These are phyloP conservation scores for Acronicta psi DNA, from an alignment of 2,888 invertebrate species.

Conservation along the genomic window DNA sequence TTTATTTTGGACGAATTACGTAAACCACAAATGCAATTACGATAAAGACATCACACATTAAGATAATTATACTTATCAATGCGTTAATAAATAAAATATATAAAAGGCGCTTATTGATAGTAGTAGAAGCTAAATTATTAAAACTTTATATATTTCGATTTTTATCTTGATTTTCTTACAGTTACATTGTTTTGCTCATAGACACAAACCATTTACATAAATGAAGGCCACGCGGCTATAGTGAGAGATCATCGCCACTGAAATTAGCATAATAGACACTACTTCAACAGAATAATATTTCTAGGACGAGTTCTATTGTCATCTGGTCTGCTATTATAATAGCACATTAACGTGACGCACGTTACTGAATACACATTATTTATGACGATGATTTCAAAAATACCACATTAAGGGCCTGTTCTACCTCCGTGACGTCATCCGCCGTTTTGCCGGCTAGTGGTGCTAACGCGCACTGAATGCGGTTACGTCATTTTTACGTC, in stretches of 20 bases:
- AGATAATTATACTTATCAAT: conserved; percentile 11
- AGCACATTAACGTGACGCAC: conserved; percentile 19
- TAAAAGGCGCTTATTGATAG: conserved; percentile 11
- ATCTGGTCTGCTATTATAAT: conserved; percentile 22
- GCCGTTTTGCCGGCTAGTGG: too few species aligned
- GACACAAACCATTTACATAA: conserved; percentile 31
- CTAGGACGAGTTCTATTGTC: conserved; percentile 32
- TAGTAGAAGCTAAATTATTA: conserved; percentile 1
- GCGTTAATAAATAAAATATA: conserved; percentile 11
- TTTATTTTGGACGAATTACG: conserved; percentile 16
- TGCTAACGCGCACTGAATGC: too few species aligned
- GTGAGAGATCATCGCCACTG: conserved; percentile 42
- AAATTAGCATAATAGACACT: conserved; percentile 38
- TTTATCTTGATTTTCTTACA: conserved; percentile 15
- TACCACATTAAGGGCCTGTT: too few species aligned
- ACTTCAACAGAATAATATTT: conserved; percentile 26
- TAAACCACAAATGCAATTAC: conserved; percentile 13
- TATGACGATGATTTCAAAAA: conserved; percentile 1
- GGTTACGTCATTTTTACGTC: too few species aligned
- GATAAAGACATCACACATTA: conserved; percentile 10
- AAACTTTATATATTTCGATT: neutral
- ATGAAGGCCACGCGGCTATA: conserved; percentile 33
- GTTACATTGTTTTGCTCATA: conserved; percentile 21
- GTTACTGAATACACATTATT: conserved; percentile 12
- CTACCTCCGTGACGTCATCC: too few species aligned